phyloP scores from a whole-genome alignment of 2,113 vertebrate species.

The Plecotus auritus region DNA sequence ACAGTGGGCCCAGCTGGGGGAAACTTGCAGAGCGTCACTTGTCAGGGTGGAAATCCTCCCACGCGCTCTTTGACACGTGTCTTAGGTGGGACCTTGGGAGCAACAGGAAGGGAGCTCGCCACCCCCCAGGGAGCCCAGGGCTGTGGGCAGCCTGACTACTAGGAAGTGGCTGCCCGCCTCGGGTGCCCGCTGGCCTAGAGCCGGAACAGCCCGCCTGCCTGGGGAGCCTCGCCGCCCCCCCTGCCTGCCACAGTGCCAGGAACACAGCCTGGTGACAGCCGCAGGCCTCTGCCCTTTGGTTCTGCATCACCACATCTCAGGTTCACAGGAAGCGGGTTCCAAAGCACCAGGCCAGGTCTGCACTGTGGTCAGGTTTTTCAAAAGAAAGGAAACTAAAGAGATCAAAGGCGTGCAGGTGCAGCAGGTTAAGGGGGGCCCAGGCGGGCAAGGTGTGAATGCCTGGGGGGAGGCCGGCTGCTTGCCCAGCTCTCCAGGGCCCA shows the following conservation, averaged over 20 bases:
- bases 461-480: rapidly evolving
- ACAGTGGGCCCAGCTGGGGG: not conserved
- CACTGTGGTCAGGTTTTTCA: conserved; percentile 35
- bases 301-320: conserved; percentile 9
- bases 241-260: not conserved
- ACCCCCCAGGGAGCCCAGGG: not conserved
- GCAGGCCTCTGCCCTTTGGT: conserved; percentile 31
- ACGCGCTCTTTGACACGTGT: not conserved
- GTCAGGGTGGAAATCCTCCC: not conserved
- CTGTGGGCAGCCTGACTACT: not conserved
- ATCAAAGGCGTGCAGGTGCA: conserved; percentile 45
- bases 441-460: not conserved
- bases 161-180: not conserved
- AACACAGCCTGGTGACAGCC: conserved; percentile 47
- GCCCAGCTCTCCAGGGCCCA: not conserved
- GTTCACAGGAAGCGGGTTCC: conserved; percentile 60
- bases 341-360: not conserved
- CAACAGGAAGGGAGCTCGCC: not conserved
- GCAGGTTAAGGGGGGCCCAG: not conserved
- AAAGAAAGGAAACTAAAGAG: conserved; percentile 53
- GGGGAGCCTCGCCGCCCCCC: not conserved
- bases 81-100: not conserved
- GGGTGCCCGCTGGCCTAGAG: not conserved
- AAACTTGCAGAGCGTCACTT: not conserved
- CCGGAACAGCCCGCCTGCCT: not conserved